phyloP scores from a whole-genome alignment of 30 jellyfish, hydroid and myxozoan species.

The Clytia hemisphaerica region DNA sequence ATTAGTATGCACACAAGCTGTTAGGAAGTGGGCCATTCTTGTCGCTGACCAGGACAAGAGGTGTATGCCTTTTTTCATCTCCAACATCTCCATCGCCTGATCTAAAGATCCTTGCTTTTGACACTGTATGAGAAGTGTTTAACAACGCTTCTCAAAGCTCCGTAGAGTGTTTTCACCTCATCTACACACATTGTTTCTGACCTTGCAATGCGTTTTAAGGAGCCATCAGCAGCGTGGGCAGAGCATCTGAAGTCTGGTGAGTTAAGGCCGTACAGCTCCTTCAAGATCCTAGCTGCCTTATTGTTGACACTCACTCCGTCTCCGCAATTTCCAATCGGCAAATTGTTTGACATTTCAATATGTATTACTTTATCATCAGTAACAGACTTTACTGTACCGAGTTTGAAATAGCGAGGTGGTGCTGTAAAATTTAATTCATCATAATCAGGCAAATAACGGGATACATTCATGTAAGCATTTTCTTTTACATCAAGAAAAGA shows the following conservation, averaged over 20 bases:
- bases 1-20: not conserved
- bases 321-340: not conserved
- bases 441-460: not conserved
- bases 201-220: not conserved
- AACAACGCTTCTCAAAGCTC: too few relatives aligned
- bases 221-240: not conserved
- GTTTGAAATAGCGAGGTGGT: not conserved
- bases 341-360: not conserved
- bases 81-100: not conserved
- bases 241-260: not conserved
- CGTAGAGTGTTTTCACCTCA: not conserved
- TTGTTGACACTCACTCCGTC: not conserved
- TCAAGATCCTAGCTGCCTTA: not conserved
- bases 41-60: not conserved
- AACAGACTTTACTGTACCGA: too few relatives aligned
- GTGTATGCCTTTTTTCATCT: not conserved
- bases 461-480: not conserved
- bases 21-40: not conserved
- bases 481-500: not conserved
- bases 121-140: not conserved
- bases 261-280: not conserved
- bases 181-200: not conserved
- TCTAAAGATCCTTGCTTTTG: too few relatives aligned
- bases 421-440: not conserved
- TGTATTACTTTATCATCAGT: not conserved